phyloP scores from a whole-genome alignment of 2,113 vertebrate species.

The Aptenodytes forsteri region DNA sequence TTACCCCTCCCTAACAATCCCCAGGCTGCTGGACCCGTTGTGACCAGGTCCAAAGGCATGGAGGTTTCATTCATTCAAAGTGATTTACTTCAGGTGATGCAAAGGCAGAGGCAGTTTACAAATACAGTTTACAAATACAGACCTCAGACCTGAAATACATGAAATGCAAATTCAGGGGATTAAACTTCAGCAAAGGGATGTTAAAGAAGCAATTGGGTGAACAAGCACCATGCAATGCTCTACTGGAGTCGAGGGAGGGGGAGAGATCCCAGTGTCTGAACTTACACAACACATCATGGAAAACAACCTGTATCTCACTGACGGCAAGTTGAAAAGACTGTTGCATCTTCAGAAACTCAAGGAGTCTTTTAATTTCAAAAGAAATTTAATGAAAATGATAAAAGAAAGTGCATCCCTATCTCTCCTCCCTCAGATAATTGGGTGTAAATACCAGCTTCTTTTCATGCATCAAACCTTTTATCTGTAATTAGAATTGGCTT shows the following conservation, averaged over 20 bases:
- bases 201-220: not conserved
- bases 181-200: not conserved
- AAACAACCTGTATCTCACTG: slow-evolving; percentile 12
- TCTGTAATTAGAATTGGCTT: slow-evolving; percentile 63
- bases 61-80: not conserved
- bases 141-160: not conserved
- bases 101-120: not conserved
- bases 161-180: not conserved
- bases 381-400: slow-evolving; percentile 61
- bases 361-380: slow-evolving; percentile 54
- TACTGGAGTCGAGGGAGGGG: not conserved
- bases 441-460: slow-evolving; percentile 54
- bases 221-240: not conserved
- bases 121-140: not conserved
- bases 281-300: not conserved
- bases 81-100: not conserved
- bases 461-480: slow-evolving; percentile 60
- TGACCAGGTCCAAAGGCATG: not conserved
- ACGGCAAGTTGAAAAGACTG: slow-evolving; percentile 30
- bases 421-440: slow-evolving; percentile 60
- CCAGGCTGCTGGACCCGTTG: not conserved
- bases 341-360: slow-evolving; percentile 38
- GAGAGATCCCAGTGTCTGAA: not conserved
- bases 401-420: slow-evolving; percentile 24
- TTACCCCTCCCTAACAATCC: not conserved